Evolutionary conservation across 2,113 vertebrate genomes (phyloP).

Genomic region (Microcebus jonahi): DNA sequence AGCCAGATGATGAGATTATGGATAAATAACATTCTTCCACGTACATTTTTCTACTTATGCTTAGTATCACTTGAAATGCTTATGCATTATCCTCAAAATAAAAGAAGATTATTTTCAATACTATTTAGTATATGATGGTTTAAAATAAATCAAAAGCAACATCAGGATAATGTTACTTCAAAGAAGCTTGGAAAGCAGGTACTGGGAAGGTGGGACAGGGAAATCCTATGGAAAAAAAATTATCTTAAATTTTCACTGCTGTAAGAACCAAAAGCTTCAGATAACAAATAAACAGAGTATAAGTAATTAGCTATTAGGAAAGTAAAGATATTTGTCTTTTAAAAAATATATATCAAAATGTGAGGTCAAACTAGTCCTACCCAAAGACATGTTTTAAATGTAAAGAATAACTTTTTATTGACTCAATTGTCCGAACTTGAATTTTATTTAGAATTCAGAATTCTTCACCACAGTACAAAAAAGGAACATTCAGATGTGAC

Average conservation of each 20-base stretch:
- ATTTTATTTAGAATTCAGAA: not conserved
- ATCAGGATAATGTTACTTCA: not conserved
- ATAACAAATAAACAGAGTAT: not conserved
- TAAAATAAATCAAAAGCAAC: not conserved
- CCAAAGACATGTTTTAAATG: not conserved
- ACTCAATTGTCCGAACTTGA: not conserved
- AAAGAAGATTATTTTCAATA: not conserved
- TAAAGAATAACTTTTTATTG: not conserved
- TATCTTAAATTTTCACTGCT: not conserved
- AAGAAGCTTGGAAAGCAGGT: not conserved
- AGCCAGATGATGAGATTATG: not conserved
- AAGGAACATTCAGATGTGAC: not conserved
- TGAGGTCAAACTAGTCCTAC: not conserved
- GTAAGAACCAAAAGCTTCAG: not conserved
- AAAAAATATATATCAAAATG: not conserved
- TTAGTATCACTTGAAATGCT: not conserved
- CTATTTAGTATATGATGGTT: not conserved
- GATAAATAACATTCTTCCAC: not conserved
- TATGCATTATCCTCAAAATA: not conserved
- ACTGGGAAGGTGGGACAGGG: not conserved
- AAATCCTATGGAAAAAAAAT: not conserved
- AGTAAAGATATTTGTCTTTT: not conserved
- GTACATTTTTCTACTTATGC: not conserved
- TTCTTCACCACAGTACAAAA: not conserved
- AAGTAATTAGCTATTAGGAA: not conserved